Percentiles rank a stretch among this genome's conserved stretches.
phyloP scores from a whole-genome alignment of 2,888 invertebrate genomes.

The Synanthedon tipuliformis region DNA sequence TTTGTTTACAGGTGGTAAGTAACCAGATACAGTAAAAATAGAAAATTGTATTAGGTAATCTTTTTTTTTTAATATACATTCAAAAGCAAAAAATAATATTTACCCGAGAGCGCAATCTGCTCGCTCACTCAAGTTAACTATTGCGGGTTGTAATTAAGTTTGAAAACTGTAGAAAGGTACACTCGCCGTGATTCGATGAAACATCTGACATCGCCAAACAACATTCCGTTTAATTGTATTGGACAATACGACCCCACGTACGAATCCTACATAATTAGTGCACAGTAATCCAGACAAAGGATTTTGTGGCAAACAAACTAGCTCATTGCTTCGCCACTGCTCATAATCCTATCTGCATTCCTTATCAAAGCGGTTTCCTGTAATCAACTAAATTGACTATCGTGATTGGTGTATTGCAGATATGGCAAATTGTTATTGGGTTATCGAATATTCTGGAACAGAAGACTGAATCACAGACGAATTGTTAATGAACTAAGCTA shows the following conservation, averaged over 20 bases:
- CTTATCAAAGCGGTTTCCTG: slow-evolving; percentile 50
- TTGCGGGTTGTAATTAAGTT: too few species aligned
- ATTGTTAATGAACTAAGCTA: neutral
- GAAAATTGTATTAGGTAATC: too few species aligned
- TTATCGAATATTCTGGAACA: slow-evolving; percentile 1
- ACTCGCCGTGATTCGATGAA: too few species aligned
- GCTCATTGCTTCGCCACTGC: slow-evolving; percentile 14
- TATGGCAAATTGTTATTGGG: slow-evolving; percentile 2
- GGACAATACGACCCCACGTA: slow-evolving; percentile 4
- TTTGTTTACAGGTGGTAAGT: too few species aligned
- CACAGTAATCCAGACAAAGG: slow-evolving; percentile 39
- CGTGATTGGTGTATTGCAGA: slow-evolving; percentile 23
- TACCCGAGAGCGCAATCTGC: too few species aligned
- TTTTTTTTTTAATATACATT: too few species aligned
- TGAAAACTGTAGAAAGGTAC: too few species aligned
- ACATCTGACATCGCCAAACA: too few species aligned
- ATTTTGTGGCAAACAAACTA: slow-evolving; percentile 37
- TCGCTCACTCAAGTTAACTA: too few species aligned
- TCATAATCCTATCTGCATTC: slow-evolving; percentile 50
- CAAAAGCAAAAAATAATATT: too few species aligned
- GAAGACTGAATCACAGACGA: neutral
- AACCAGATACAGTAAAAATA: too few species aligned
- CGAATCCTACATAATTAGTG: slow-evolving; percentile 44
- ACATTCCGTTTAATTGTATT: slow-evolving; percentile 2
- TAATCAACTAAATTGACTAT: slow-evolving; percentile 44